These are phyloP conservation scores for Heloderma charlesbogerti DNA, from an alignment of 2,113 vertebrate species.

Conservation along the genomic window DNA sequence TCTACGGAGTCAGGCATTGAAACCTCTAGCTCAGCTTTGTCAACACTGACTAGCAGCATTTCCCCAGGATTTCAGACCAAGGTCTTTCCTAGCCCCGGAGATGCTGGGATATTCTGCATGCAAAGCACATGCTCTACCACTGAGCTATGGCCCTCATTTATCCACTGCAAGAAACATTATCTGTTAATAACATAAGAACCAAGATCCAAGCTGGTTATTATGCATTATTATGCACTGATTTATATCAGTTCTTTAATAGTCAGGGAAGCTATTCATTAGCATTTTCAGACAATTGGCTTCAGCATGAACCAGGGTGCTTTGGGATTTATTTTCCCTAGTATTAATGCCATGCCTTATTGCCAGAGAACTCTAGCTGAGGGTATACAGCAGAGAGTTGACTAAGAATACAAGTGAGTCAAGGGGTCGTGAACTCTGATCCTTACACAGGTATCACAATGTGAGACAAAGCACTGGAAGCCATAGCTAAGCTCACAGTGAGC, in stretches of 20 bases:
- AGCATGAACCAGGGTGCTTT: neutral
- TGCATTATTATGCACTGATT: neutral
- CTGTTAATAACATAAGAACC: neutral
- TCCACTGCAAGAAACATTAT: neutral
- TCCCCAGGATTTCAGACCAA: neutral
- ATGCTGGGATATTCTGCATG: neutral
- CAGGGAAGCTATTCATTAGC: constrained; percentile 1
- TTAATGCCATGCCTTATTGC: neutral
- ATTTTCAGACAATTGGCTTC: neutral
- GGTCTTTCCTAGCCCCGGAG: neutral
- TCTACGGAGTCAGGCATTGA: neutral
- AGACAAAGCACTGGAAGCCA: neutral
- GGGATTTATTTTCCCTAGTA: constrained; percentile 8
- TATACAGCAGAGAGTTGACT: neutral
- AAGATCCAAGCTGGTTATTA: constrained; percentile 22
- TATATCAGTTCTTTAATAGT: neutral
- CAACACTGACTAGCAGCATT: neutral
- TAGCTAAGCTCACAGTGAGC: neutral
- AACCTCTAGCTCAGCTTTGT: neutral
- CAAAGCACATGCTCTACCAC: neutral
- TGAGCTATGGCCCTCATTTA: neutral
- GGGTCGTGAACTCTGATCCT: neutral
- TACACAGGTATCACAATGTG: neutral
- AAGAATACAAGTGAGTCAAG: neutral
- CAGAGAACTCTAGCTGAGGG: neutral